Evolutionary conservation across 2,797 vertebrate genomes (phyloP).

Genomic region (Acrossocheilus fasciatus): DNA sequence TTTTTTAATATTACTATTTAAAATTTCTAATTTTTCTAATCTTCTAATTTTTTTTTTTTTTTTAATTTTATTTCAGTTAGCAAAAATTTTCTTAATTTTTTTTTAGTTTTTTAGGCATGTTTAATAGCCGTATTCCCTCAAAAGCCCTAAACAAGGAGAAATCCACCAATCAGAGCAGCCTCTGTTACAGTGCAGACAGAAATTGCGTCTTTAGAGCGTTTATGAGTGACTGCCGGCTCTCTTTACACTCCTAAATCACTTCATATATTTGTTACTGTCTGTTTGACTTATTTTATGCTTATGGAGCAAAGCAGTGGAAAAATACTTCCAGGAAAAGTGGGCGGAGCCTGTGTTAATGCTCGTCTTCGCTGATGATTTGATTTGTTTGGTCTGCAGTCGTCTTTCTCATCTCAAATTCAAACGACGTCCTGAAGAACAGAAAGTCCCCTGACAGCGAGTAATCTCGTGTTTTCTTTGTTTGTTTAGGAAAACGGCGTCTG

Average conservation of each 20-base stretch:
- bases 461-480: constrained; percentile 1
- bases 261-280: background rate
- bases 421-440: background rate
- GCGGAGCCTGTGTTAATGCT: background rate
- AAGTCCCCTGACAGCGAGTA: background rate
- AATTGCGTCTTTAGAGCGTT: background rate
- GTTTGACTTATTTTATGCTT: background rate
- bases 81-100: background rate
- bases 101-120: background rate
- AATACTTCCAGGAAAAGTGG: background rate
- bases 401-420: background rate
- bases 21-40: too few species aligned
- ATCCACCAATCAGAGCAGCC: background rate
- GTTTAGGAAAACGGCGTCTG: constrained; percentile 71
- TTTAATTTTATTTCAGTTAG: background rate
- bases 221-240: background rate
- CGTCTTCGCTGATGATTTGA: background rate
- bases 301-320: background rate
- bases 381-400: background rate
- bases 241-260: background rate
- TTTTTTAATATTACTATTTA: background rate
- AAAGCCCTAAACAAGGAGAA: background rate
- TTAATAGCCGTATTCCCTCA: background rate
- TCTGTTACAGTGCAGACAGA: background rate
- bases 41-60: background rate